phyloP scores from a whole-genome alignment of 2,797 vertebrate species.

The Anas flavirostris region DNA sequence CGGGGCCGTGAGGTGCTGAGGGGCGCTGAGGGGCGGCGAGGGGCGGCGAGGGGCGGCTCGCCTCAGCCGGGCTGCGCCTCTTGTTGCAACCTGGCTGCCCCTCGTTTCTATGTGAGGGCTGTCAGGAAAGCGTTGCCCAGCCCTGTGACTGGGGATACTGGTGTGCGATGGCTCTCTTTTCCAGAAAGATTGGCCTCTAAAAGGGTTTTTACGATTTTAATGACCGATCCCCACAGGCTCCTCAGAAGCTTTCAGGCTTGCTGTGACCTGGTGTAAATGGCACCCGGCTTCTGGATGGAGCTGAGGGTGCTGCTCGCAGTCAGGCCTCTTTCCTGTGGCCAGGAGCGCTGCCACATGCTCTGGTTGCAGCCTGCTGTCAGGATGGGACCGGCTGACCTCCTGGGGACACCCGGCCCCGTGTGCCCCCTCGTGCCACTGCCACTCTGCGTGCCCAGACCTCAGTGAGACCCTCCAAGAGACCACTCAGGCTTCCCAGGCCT shows the following conservation, averaged over 20 bases:
- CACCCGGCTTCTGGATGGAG: background rate
- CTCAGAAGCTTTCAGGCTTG: background rate
- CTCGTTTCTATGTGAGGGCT: accelerated
- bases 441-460: background rate
- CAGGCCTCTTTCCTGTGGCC: background rate
- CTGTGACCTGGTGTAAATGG: background rate
- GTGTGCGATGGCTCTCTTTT: background rate
- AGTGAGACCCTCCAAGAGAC: background rate
- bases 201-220: background rate
- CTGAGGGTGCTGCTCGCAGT: background rate
- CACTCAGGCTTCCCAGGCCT: background rate
- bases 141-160: background rate
- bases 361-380: background rate
- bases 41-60: no score
- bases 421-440: background rate
- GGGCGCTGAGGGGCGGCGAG: no score
- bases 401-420: background rate
- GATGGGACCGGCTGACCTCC: no score
- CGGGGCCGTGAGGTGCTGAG: no score
- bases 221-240: background rate
- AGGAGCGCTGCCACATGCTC: accelerated
- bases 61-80: background rate
- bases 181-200: background rate
- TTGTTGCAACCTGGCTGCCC: background rate
- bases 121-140: background rate